phyloP scores from a whole-genome alignment of 2,797 vertebrate genomes.

The Eleutherodactylus coqui region DNA sequence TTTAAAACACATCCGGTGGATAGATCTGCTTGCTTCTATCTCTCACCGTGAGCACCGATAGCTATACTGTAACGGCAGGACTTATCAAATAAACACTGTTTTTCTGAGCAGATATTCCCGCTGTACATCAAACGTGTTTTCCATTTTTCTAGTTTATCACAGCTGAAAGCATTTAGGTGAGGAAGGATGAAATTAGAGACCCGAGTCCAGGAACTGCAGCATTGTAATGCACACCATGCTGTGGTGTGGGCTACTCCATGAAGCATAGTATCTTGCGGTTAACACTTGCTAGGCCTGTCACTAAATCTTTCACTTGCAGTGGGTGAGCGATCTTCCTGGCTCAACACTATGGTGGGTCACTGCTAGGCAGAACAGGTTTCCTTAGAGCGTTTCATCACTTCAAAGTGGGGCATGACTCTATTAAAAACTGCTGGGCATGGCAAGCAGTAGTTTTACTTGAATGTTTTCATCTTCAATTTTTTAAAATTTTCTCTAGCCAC shows the following conservation, averaged over 20 bases:
- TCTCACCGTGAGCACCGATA: conserved; percentile 17
- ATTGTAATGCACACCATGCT: conserved; percentile 31
- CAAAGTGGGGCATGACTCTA: neutral
- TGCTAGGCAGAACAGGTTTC: conserved; percentile 11
- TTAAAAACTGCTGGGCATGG: neutral
- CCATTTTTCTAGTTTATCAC: conserved; percentile 33
- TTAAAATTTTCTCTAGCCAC: conserved; percentile 5
- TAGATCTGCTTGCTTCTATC: conserved; percentile 64
- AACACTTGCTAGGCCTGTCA: conserved; percentile 43
- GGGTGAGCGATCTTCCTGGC: conserved; percentile 14
- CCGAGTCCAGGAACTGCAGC: conserved; percentile 19
- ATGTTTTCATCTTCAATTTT: too few species aligned
- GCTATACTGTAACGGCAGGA: conserved; percentile 11
- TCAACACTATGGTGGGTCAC: neutral
- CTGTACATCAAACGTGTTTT: conserved; percentile 43
- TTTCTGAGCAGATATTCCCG: conserved; percentile 29
- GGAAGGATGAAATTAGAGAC: conserved; percentile 54
- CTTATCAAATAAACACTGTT: conserved; percentile 38
- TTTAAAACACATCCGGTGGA: conserved; percentile 58
- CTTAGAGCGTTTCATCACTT: neutral
- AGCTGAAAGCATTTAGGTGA: conserved; percentile 55
- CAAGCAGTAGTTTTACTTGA: neutral
- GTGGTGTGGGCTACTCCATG: conserved; percentile 6
- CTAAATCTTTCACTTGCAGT: conserved; percentile 20
- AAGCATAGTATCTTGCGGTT: conserved; percentile 17